Evolutionary conservation across 2,113 vertebrate genomes (phyloP), one percentile per base, ranked within the genome.

Genomic region (Todiramphus chloris): DNA sequence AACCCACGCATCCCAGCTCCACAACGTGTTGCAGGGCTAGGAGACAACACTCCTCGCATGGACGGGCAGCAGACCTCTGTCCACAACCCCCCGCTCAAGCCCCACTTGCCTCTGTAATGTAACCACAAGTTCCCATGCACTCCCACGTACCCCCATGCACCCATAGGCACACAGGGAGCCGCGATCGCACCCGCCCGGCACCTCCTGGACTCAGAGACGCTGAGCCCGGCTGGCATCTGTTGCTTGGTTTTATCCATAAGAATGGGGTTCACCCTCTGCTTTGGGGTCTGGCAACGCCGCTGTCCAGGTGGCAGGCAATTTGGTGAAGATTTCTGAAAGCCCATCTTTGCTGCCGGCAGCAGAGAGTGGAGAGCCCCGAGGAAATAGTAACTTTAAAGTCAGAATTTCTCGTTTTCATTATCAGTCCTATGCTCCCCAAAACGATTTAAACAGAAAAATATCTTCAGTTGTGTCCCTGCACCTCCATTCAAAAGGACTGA

Each of bases 1-100:
- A 97, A 94, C 97, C 95, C 88, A 97, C 89, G 94, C 96, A 91
- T 31, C 93, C 91, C 87, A 41, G 96, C 94, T 92, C 89, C 97
- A 58, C 90, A 92, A 4, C 48, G 82, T 69, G 86, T 90, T 96
- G 41, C 80, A 62, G 82, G 39, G 89, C 93, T 53, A 84, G 55
- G 87, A 94, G 69, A 44, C 35, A 43, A 0, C 81, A 7, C 82
- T 67, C 60, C 72, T 73, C 56, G n/a, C 80, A 82, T 1, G 83
- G 37, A 63, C 35, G n/a, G 69, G 63, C 72, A 66, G 73, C 73
- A 31, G 68, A 88, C 11, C 39, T 51, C 64, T 17, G 4, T 6
- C 48, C 94, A 4, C 69, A 72, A 53, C 4, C 23, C 80, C 80
- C 60, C 6, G 4, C 41, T 17, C 75, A 3, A 87, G 59, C 48